These are phyloP conservation scores for Drosophila anomelani DNA, from an alignment of 2,888 invertebrate genomes.

Conservation along the genomic window DNA sequence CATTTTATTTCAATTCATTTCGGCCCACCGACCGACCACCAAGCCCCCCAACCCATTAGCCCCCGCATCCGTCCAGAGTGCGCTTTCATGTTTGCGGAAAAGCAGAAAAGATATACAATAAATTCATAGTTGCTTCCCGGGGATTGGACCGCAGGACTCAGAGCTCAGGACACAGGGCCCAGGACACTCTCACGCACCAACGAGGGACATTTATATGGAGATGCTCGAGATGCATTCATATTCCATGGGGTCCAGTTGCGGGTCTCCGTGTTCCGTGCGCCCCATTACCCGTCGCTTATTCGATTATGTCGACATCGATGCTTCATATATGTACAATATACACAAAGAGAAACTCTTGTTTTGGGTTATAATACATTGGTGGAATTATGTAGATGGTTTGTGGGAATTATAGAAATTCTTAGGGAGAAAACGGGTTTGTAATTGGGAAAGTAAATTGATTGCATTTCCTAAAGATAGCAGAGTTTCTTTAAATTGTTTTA, in stretches of 20 bases:
- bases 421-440: background rate
- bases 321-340: constrained; percentile 14
- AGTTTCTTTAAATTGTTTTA: background rate
- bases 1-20: constrained; percentile 78
- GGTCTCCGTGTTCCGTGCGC: constrained; percentile 44
- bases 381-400: background rate
- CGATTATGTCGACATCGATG: constrained; percentile 70
- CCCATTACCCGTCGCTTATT: constrained; percentile 71
- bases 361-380: background rate
- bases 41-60: constrained; percentile 14
- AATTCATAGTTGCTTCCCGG: constrained; percentile 68
- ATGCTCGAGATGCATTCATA: constrained; percentile 72
- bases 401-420: background rate
- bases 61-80: constrained; percentile 52
- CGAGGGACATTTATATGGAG: constrained; percentile 41
- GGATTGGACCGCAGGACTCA: constrained; percentile 18
- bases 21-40: constrained; percentile 13
- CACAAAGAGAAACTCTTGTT: background rate
- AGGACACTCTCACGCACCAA: constrained; percentile 10
- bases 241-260: constrained; percentile 79
- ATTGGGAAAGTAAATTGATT: background rate
- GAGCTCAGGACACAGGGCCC: background rate
- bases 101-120: constrained; percentile 59
- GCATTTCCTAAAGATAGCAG: background rate
- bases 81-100: constrained; percentile 73